These are phyloP conservation scores for Bilobella aurantiaca DNA, from an alignment of 1,140 invertebrate species.

Conservation along the genomic window DNA sequence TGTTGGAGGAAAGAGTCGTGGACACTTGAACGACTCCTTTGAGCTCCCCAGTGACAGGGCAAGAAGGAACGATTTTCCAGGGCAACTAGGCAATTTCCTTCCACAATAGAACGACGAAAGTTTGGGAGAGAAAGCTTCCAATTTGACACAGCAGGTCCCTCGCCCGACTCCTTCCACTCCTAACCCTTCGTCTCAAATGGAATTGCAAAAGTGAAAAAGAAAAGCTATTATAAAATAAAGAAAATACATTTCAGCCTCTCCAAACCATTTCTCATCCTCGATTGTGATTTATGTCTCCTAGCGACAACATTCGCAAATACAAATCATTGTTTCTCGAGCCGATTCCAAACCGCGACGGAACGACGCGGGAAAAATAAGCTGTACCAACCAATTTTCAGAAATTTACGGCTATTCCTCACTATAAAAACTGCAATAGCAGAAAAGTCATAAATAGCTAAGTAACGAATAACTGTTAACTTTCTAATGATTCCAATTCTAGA, in stretches of 20 bases:
- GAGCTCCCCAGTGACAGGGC: not conserved
- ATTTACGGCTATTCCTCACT: too few relatives aligned
- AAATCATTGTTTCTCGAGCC: not conserved
- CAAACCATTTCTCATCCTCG: not conserved
- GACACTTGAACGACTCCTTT: conserved; percentile 25
- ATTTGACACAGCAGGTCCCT: not conserved
- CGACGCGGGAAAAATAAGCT: too few relatives aligned
- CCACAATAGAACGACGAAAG: not conserved
- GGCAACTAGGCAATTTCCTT: not conserved
- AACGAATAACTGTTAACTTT: too few relatives aligned
- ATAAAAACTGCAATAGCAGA: too few relatives aligned
- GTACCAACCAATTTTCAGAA: too few relatives aligned
- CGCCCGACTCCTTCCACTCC: too few relatives aligned
- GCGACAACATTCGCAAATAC: not conserved
- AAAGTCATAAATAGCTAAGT: too few relatives aligned
- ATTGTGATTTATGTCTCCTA: not conserved
- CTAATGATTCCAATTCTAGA: too few relatives aligned
- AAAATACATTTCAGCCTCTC: not conserved
- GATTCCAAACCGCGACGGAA: too few relatives aligned
- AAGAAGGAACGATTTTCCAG: not conserved
- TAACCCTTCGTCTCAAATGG: not conserved
- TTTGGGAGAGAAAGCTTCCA: not conserved
- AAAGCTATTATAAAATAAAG: not conserved
- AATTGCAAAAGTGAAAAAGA: not conserved
- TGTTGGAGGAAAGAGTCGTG: conserved; percentile 3